Conservation (phyloP, 1,140 invertebrate species). For the Drosophila tropicalis region DNA sequence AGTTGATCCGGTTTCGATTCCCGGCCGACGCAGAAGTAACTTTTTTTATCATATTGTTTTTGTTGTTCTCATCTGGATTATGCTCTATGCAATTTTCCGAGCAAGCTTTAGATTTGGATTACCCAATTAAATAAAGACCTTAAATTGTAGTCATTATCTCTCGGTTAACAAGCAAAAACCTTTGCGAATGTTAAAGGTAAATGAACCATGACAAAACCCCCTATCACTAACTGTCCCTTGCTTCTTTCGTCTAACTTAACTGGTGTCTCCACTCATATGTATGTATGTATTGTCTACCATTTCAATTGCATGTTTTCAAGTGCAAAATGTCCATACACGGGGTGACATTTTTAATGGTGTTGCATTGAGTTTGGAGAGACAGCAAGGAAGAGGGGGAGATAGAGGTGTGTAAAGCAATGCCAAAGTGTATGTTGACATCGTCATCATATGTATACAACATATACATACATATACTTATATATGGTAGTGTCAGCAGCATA, state of each 20-base stretch:
- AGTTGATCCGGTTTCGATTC: conserved; percentile 96
- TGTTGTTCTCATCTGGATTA: too few relatives aligned
- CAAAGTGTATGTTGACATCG: conserved; percentile 44
- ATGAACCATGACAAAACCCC: conserved; percentile 50
- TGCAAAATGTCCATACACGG: conserved; percentile 56
- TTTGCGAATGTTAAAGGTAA: conserved; percentile 63
- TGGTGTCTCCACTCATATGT: conserved; percentile 41
- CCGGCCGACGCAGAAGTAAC: conserved; percentile 88
- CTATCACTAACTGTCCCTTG: too few relatives aligned
- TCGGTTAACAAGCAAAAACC: background rate
- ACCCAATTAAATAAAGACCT: background rate
- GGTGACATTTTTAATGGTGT: conserved; percentile 9
- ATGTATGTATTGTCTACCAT: conserved; percentile 56
- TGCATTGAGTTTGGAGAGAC: conserved; percentile 1
- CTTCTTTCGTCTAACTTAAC: background rate
- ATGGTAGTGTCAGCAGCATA: conserved; percentile 37
- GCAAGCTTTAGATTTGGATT: too few relatives aligned
- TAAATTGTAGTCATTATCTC: background rate
- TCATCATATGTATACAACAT: conserved; percentile 39
- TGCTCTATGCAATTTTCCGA: too few relatives aligned
- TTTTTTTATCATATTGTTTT: too few relatives aligned
- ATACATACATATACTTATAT: conserved; percentile 12
- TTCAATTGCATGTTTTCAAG: conserved; percentile 59
- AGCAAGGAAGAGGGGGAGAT: background rate
- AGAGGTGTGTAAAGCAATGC: conserved; percentile 58